Conservation (phyloP, 2,888 invertebrate genomes). For the Bembecia ichneumoniformis region DNA sequence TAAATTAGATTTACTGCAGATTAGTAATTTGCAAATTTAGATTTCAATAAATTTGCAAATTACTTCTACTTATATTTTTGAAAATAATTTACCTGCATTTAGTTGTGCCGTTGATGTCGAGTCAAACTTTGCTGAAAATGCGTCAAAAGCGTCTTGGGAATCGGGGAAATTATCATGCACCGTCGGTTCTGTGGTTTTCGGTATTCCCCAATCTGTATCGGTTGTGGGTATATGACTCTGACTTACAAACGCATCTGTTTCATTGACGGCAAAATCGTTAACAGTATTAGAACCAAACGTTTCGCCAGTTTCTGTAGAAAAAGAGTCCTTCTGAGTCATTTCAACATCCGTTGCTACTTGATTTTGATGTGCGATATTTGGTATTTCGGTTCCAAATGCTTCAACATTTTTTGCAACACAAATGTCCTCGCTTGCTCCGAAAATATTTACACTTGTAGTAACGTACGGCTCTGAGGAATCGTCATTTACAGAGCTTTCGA, state of each 20-base stretch:
- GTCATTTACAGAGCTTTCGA: slow-evolving; percentile 28
- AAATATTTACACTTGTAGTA: slow-evolving; percentile 24
- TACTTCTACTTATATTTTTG: not conserved
- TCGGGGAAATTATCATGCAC: slow-evolving; percentile 42
- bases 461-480: slow-evolving; percentile 18
- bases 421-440: slow-evolving; percentile 27
- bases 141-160: slow-evolving; percentile 79
- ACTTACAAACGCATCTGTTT: not conserved
- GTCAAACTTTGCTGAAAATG: slow-evolving; percentile 91
- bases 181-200: slow-evolving; percentile 31
- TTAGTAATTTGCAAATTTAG: no score
- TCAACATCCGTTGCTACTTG: not conserved
- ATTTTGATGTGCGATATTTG: not conserved
- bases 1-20: no score
- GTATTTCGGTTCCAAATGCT: slow-evolving; percentile 12
- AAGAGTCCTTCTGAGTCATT: not conserved
- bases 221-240: slow-evolving; percentile 5
- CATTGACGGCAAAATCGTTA: not conserved
- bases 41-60: not conserved
- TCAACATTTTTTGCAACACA: slow-evolving; percentile 18
- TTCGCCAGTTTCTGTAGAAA: not conserved
- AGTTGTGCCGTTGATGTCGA: slow-evolving; percentile 67
- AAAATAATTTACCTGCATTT: slow-evolving; percentile 34
- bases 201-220: slow-evolving; percentile 36
- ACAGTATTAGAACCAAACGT: not conserved